Percentiles rank a stretch among this genome's conserved stretches.
phyloP scores from a whole-genome alignment of 2,888 invertebrate genomes.

The Sminthurides aquaticus region DNA sequence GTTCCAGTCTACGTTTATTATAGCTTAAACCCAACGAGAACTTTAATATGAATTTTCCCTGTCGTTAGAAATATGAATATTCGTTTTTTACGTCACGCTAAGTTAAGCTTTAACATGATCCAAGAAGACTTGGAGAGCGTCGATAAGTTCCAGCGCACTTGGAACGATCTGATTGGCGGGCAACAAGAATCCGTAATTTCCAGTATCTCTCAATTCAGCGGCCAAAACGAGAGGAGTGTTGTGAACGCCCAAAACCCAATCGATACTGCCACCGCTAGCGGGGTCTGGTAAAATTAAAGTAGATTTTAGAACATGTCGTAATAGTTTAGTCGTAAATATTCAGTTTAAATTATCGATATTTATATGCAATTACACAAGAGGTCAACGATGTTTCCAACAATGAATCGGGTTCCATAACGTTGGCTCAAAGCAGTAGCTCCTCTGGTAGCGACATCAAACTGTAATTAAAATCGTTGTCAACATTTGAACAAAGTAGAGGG shows the following conservation, averaged over 20 bases:
- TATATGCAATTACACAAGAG: conserved; percentile 57
- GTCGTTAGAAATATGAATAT: too few relatives aligned
- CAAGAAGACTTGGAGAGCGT: conserved; percentile 13
- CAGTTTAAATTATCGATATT: conserved; percentile 13
- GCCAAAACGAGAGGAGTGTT: conserved; percentile 9
- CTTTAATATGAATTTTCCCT: too few relatives aligned
- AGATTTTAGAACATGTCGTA: too few relatives aligned
- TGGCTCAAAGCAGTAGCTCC: conserved; percentile 29
- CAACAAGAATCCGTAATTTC: conserved; percentile 30
- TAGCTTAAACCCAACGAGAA: too few relatives aligned
- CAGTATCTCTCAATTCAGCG: conserved; percentile 18
- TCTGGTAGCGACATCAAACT: conserved; percentile 11
- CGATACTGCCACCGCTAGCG: conserved; percentile 25
- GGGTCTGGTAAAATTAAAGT: conserved; percentile 17
- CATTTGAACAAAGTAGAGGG: neutral
- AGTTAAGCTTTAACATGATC: too few relatives aligned
- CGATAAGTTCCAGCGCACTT: conserved; percentile 13
- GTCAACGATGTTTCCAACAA: conserved; percentile 49
- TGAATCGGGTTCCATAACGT: conserved; percentile 34
- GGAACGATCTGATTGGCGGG: conserved; percentile 35
- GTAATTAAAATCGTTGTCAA: neutral
- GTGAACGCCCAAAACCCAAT: conserved; percentile 28
- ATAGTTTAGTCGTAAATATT: too few relatives aligned
- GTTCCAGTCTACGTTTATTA: too few relatives aligned
- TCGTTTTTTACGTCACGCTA: too few relatives aligned